Evolutionary conservation across 2,113 vertebrate genomes (phyloP).

Genomic region (Theristicus caerulescens): DNA sequence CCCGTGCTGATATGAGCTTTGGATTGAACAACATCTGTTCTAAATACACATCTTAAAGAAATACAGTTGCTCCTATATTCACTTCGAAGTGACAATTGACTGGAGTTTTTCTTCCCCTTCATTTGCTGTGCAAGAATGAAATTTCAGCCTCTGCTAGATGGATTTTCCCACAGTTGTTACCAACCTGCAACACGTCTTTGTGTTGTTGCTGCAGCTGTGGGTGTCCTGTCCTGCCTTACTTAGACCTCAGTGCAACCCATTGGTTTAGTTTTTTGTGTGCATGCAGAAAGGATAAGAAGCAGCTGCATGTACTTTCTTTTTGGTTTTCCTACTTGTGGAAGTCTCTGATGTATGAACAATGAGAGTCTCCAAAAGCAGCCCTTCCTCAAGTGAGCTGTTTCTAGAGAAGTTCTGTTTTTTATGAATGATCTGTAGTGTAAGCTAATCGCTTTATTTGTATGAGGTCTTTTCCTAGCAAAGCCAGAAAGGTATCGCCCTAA

Average conservation of each 20-base stretch:
- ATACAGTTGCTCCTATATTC: background rate
- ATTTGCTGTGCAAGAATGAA: background rate
- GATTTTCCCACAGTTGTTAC: constrained; percentile 23
- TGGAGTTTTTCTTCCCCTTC: background rate
- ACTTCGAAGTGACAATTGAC: background rate
- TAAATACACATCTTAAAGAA: background rate
- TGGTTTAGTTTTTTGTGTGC: background rate
- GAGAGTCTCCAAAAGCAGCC: background rate
- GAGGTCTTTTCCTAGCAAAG: background rate
- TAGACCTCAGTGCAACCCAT: background rate
- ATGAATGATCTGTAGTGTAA: background rate
- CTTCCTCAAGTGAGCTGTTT: background rate
- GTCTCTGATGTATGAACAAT: background rate
- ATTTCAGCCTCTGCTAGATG: background rate
- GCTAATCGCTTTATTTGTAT: constrained; percentile 10
- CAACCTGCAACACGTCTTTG: background rate
- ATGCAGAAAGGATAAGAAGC: background rate
- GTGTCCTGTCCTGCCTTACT: background rate
- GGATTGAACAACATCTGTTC: background rate
- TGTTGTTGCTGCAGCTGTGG: constrained; percentile 10
- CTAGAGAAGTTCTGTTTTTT: background rate
- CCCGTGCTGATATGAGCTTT: background rate
- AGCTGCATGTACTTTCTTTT: background rate
- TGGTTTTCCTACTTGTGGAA: background rate
- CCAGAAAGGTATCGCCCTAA: background rate